Base-by-base conservation (phyloP, 2,113 vertebrate species). In the Crotalus viridis region DNA sequence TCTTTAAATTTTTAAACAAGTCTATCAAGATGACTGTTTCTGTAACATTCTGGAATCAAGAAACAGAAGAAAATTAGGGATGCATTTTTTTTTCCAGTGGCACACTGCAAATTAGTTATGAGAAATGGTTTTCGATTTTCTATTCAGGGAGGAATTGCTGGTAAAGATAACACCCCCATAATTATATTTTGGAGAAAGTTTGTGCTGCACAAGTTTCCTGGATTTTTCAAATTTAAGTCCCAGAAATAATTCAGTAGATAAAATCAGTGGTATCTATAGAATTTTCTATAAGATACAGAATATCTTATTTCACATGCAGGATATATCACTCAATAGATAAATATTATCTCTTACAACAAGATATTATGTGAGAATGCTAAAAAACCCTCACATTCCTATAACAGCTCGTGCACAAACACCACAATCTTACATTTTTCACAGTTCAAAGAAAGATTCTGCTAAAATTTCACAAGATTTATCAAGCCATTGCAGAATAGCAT, bases 31-130 rank as follows among this genome's bases (percentile, higher is more conserved):
- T 28, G 61, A 96, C 95, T 64, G 4, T 0, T 87, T 93, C 95
- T 85, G 87, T 93, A 97, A 95, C 94, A 95, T 94, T 97, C 97
- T 94, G 85, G 94, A 89, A 96, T 89, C 88, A 95, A 95, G 89
- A 48, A 95, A 94, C 89, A 96, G 96, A 93, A 96, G 93, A 94
- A 95, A 95, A 96, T 97, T 95, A 95, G 94, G 48, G 95, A 85
- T 91, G 94, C 86, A 89, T 95, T 95, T 96, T 93, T 96, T 93
- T 96, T 95, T 93, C 88, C 92, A 94, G 93, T 94, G 95, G 93
- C 86, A 74, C 26, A 24, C 48, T 93, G 52, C 87, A 95, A 96
- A 96, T 94, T 92, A 96, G 43, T 89, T 89, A 91, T 88, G 69
- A 94, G 96, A 94, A 95, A 93, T 33, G 91, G 87, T 95, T 96